phyloP scores from a whole-genome alignment of 1,140 invertebrate genomes.

The Drosophila kurseongensis region DNA sequence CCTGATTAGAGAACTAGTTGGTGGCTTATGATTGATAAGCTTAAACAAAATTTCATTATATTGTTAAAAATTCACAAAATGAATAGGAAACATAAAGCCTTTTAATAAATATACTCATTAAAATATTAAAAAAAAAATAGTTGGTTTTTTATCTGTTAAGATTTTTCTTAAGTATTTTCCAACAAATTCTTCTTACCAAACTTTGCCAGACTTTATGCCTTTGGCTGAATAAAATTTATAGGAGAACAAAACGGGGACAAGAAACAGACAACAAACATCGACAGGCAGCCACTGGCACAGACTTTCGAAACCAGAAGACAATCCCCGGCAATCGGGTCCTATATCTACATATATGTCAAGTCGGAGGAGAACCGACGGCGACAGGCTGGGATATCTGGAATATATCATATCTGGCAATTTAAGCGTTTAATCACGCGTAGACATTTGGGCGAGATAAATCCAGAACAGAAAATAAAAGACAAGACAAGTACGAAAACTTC shows the following conservation, averaged over 20 bases:
- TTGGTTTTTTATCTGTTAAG: no score
- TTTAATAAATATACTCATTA: no score
- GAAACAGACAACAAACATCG: constrained; percentile 41
- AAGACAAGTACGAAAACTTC: constrained; percentile 21
- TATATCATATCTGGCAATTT: constrained; percentile 78
- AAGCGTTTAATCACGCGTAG: constrained; percentile 81
- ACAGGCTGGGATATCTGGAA: constrained; percentile 36
- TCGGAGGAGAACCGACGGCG: constrained; percentile 26
- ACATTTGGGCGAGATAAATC: constrained; percentile 72
- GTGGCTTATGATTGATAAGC: background rate
- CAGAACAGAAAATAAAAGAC: constrained; percentile 23
- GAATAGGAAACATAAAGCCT: no score
- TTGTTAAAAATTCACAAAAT: background rate
- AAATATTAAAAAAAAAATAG: no score
- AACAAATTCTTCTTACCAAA: no score
- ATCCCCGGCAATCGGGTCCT: constrained; percentile 20
- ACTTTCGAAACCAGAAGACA: constrained; percentile 45
- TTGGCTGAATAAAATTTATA: constrained; percentile 16
- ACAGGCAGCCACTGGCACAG: constrained; percentile 27
- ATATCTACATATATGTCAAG: constrained; percentile 33
- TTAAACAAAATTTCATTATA: background rate
- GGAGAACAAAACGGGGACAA: constrained; percentile 27
- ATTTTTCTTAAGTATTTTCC: no score
- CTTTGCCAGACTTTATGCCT: constrained; percentile 6
- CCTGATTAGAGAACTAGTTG: background rate